A percentile compares a stretch with the other conserved stretches of the same genome.
These are phyloP conservation scores for Astyanax mexicanus DNA, from an alignment of 2,797 vertebrate genomes.

Conservation along the genomic window DNA sequence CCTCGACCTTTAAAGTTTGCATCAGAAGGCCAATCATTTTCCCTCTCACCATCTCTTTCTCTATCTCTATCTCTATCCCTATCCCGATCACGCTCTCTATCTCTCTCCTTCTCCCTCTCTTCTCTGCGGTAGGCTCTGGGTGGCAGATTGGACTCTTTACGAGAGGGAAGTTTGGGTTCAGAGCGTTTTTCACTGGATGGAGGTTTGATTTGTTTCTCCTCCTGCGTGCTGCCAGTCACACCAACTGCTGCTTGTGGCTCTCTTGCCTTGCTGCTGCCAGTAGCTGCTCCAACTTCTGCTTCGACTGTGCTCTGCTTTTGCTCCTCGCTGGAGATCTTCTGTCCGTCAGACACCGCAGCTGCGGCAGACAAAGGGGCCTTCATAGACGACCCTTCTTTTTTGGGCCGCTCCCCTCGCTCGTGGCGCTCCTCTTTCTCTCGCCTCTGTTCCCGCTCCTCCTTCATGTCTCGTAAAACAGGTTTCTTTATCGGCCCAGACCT, in stretches of 20 bases:
- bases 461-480: constrained; percentile 96
- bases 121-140: constrained; percentile 91
- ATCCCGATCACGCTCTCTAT: constrained; percentile 79
- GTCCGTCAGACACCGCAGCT: constrained; percentile 68
- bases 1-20: constrained; percentile 91
- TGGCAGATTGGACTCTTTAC: constrained; percentile 86
- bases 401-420: constrained; percentile 80
- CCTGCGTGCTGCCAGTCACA: constrained; percentile 79
- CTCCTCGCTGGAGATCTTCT: constrained; percentile 73
- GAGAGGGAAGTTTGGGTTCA: constrained; percentile 82
- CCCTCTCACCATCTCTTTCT: constrained; percentile 67
- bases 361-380: constrained; percentile 67
- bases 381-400: constrained; percentile 69
- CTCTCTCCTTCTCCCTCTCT: constrained; percentile 89
- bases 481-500: constrained; percentile 98
- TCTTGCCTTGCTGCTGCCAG: constrained; percentile 64
- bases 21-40: constrained; percentile 90
- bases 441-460: constrained; percentile 94
- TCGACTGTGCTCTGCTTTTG: constrained; percentile 78
- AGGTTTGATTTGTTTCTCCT: constrained; percentile 88
- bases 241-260: constrained; percentile 73
- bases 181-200: constrained; percentile 81
- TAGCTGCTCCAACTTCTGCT: constrained; percentile 59
- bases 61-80: constrained; percentile 80
- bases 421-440: constrained; percentile 91